Evolutionary conservation across 1,140 invertebrate species (phyloP).

Genomic region (Caerostris extrusa): DNA sequence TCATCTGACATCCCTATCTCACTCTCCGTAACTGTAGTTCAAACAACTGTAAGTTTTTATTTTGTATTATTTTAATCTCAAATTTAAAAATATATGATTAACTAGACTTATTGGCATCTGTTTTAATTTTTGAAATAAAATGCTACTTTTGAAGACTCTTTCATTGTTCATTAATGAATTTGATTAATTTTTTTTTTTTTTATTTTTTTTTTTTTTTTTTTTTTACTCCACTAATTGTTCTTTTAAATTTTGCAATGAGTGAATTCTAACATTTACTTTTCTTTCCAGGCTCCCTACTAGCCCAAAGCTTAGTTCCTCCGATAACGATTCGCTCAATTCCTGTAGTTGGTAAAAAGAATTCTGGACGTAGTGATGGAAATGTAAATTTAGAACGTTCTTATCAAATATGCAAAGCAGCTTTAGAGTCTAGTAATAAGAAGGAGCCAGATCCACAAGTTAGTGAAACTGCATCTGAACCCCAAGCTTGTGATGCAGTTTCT

Average conservation of each 20-base stretch:
- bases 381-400: slow-evolving; percentile 96
- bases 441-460: slow-evolving; percentile 61
- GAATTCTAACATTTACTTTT: not conserved
- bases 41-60: slow-evolving; percentile 68
- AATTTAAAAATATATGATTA: not conserved
- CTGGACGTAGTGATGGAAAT: slow-evolving; percentile 83
- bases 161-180: too few relatives aligned
- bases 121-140: not conserved
- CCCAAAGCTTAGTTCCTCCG: slow-evolving; percentile 75
- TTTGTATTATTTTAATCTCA: not conserved
- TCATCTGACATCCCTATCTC: slow-evolving; percentile 68
- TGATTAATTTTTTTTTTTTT: not conserved
- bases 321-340: slow-evolving; percentile 76
- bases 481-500: slow-evolving; percentile 19
- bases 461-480: not conserved
- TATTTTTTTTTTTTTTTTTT: not conserved
- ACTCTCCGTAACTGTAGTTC: slow-evolving; percentile 68
- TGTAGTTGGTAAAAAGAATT: slow-evolving; percentile 62
- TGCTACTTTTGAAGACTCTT: not conserved
- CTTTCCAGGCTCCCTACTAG: slow-evolving; percentile 61
- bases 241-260: not conserved
- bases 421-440: slow-evolving; percentile 92
- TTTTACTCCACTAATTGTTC: not conserved
- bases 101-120: not conserved
- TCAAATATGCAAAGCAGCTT: slow-evolving; percentile 97